Percentiles rank a stretch among this genome's conserved stretches.
Evolutionary conservation across 2,113 vertebrate genomes (phyloP).

Genomic region (Echinops telfairi): DNA sequence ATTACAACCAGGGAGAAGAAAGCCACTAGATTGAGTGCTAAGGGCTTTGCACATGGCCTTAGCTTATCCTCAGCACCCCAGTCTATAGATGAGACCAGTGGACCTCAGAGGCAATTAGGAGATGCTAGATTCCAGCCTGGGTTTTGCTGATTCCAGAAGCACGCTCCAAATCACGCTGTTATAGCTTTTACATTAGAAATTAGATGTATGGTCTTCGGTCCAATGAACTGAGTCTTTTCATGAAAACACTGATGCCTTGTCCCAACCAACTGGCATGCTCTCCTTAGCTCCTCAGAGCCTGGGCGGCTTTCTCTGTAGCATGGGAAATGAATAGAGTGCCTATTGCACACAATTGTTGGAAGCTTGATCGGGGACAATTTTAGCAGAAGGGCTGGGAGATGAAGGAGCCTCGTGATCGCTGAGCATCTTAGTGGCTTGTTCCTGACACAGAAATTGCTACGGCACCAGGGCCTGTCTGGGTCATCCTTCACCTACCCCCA

Average conservation of each 20-base stretch:
- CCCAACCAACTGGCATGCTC: background rate
- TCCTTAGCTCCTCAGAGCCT: background rate
- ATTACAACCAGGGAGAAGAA: background rate
- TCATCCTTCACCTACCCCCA: accelerated
- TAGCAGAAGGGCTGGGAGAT: background rate
- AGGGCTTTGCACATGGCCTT: accelerated
- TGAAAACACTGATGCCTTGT: background rate
- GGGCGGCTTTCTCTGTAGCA: background rate
- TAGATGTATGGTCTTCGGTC: background rate
- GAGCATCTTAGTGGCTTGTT: no score
- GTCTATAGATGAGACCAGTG: background rate
- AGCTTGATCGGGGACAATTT: background rate
- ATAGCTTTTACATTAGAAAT: background rate
- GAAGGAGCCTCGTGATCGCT: background rate
- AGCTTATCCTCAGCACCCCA: background rate
- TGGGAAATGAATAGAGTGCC: background rate
- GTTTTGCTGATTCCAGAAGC: background rate
- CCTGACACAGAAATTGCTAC: background rate
- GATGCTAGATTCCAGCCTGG: background rate
- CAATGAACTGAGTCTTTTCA: background rate
- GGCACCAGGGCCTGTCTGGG: background rate
- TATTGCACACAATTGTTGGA: accelerated
- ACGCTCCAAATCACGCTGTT: background rate
- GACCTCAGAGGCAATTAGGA: background rate
- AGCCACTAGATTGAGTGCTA: background rate